These are phyloP conservation scores for Salpingus planirostris DNA, from an alignment of 2,888 invertebrate species.

Conservation along the genomic window DNA sequence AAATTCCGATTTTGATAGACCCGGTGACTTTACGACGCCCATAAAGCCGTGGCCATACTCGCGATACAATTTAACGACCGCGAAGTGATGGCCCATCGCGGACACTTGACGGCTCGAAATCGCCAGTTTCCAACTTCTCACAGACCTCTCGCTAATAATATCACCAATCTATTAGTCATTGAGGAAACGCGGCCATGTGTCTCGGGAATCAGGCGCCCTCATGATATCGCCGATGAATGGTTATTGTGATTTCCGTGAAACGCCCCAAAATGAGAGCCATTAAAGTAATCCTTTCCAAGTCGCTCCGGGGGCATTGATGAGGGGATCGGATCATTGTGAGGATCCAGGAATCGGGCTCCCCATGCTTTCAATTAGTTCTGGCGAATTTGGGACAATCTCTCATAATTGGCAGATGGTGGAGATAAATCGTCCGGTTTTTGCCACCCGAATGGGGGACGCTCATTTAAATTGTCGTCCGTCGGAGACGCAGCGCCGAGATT, in stretches of 20 bases:
- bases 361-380: constrained; percentile 19
- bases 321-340: constrained; percentile 15
- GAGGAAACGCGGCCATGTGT: too few relatives aligned
- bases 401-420: constrained; percentile 16
- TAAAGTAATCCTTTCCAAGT: constrained; percentile 29
- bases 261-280: constrained; percentile 27
- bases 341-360: constrained; percentile 16
- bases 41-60: too few relatives aligned
- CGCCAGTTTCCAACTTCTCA: too few relatives aligned
- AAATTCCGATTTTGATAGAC: constrained; percentile 20
- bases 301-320: constrained; percentile 22
- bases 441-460: constrained; percentile 9
- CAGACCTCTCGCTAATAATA: too few relatives aligned
- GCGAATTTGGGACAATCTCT: constrained; percentile 15
- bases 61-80: too few relatives aligned
- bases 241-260: constrained; percentile 25
- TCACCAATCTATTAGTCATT: too few relatives aligned
- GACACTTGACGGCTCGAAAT: too few relatives aligned
- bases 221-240: constrained; percentile 17
- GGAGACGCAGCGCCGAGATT: too few relatives aligned
- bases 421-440: constrained; percentile 10
- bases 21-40: constrained; percentile 12
- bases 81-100: too few relatives aligned
- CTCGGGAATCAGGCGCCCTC: constrained; percentile 9
- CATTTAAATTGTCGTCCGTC: constrained; percentile 13